Evolutionary conservation across 64 coral and sea anemone genomes (phyloP), one percentile per base, ranked within the genome.

Genomic region (Stylophora pistillata): DNA sequence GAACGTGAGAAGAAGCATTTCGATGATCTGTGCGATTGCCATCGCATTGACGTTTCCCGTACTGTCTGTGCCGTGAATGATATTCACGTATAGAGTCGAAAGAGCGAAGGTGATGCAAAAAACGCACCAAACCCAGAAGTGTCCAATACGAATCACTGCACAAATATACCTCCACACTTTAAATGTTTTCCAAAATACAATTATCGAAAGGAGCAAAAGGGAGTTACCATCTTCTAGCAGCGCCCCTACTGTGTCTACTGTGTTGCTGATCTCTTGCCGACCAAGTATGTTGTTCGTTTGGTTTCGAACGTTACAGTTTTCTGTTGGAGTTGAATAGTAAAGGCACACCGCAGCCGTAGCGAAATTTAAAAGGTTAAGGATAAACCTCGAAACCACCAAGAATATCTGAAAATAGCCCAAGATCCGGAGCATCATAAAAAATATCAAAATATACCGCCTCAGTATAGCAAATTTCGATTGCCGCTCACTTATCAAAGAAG

Each of bases 41-140:
- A 25, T 60, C 14, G 65, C 79, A 23, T 64, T 82, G 5, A 82
- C 21, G 0, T 82, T 82, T n/a, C 79, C 79, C 17, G 29, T 82
- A 3, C 79, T 76, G 69, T 91, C 70, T 56, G 58, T 87, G 37
- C 87, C 86, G 20, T 95, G 80, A 41, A 95, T 72, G 37, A 80
- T 76, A 27, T 95, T 53, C 17, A 95, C 94, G 57, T 88, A 83
- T 31, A 92, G 72, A 58, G 72, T 58, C 0, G 94, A 81, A 13
- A 88, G 47, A 29, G 91, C 29, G 86, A 64, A 73, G 2, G 85
- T 53, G 31, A 92, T 16, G 57, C 85, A 88, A 2, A 95, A 73
- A 4, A 95, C 15, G 28, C 87, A 88, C 94, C 94, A 95, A 28
- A 95, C 89, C 94, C 94, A 95, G 77, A 95, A 95, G 73, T 95